These are phyloP conservation scores for Penaeus monodon DNA, from an alignment of 2,888 invertebrate genomes.

Conservation along the genomic window DNA sequence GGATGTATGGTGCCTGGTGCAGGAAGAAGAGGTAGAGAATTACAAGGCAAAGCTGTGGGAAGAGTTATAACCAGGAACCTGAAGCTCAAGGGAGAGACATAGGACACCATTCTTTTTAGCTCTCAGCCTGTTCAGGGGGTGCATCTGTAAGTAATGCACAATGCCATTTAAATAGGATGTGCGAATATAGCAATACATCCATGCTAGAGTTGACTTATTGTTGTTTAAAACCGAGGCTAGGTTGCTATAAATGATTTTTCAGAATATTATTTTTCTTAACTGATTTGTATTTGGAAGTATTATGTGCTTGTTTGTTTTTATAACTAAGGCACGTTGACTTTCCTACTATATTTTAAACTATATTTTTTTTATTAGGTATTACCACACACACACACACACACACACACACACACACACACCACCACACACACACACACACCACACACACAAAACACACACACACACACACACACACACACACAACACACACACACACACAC, in stretches of 20 bases:
- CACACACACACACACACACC: no score
- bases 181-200: neutral
- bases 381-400: no score
- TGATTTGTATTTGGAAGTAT: neutral
- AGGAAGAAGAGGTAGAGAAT: constrained; percentile 76
- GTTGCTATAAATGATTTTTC: neutral
- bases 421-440: no score
- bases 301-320: neutral
- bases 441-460: no score
- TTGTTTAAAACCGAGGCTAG: neutral
- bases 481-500: no score
- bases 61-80: constrained; percentile 75
- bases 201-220: neutral
- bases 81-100: constrained; percentile 73
- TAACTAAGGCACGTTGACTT: neutral
- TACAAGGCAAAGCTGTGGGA: constrained; percentile 80
- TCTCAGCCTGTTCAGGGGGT: constrained; percentile 74
- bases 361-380: neutral
- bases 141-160: constrained; percentile 28
- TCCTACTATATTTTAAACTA: neutral
- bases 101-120: constrained; percentile 78
- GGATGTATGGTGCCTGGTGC: constrained; percentile 92
- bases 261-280: neutral
- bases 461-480: no score
- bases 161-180: neutral